Evolutionary conservation across 2,888 invertebrate species (phyloP).

Genomic region (Coenonympha glycerion): DNA sequence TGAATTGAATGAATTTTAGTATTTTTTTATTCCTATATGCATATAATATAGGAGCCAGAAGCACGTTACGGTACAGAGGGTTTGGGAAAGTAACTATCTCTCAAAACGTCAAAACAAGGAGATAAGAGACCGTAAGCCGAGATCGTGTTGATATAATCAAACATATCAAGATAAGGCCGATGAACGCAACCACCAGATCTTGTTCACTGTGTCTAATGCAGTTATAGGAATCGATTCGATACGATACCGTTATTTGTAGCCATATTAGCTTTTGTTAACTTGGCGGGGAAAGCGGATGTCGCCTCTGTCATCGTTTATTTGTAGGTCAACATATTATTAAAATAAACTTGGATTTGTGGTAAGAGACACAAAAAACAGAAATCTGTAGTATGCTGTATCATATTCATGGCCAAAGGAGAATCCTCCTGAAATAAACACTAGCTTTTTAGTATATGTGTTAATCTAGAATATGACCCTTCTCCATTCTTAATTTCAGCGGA

Average conservation of each 20-base stretch:
- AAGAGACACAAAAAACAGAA: no score
- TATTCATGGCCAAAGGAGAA: no score
- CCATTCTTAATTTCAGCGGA: no score
- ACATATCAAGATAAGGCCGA: neutral
- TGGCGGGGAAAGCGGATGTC: neutral
- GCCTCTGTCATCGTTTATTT: neutral
- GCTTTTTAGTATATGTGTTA: no score
- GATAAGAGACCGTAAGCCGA: neutral
- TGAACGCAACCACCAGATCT: slow-evolving; percentile 3
- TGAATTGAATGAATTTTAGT: no score
- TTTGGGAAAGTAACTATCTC: neutral
- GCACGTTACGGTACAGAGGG: neutral
- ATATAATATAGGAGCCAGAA: neutral
- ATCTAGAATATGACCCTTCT: no score
- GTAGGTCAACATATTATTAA: neutral
- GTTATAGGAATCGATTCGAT: neutral
- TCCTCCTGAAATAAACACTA: no score
- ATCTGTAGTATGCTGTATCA: no score
- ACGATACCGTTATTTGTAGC: neutral
- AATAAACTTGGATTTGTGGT: no score
- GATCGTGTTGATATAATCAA: neutral
- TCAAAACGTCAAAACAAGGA: neutral
- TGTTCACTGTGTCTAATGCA: neutral
- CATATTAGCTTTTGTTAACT: slow-evolving; percentile 4
- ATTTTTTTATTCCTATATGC: no score